Percentiles rank a stretch among this genome's conserved stretches.
Evolutionary conservation across 2,797 vertebrate genomes (phyloP).

Genomic region (Melanotaenia pygmaea): DNA sequence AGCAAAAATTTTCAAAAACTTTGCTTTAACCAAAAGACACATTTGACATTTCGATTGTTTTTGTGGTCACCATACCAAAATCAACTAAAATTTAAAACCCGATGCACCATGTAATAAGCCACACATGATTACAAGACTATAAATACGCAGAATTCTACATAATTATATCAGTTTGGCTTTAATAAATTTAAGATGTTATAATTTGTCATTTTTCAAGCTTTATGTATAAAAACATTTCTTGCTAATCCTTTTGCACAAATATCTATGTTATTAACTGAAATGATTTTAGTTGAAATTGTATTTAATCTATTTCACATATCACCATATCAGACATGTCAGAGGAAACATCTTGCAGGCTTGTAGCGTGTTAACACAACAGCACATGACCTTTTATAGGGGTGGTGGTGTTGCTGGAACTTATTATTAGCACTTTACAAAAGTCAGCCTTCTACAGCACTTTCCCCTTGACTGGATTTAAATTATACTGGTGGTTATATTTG

Average conservation of each 20-base stretch:
- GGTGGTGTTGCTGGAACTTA: not conserved
- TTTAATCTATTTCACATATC: too few species aligned
- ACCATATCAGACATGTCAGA: too few species aligned
- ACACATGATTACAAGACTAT: not conserved
- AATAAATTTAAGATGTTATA: too few species aligned
- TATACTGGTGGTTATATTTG: not conserved
- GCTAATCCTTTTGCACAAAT: too few species aligned
- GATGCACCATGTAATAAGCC: not conserved
- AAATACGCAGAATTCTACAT: not conserved
- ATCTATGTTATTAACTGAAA: too few species aligned
- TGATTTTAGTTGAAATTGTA: too few species aligned
- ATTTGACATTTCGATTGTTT: not conserved
- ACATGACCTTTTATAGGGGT: constrained; percentile 5
- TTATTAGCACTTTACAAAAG: constrained; percentile 11
- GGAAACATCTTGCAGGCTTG: not conserved
- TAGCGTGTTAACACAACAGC: constrained; percentile 13
- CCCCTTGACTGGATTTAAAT: constrained; percentile 4
- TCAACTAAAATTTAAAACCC: not conserved
- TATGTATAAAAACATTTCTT: too few species aligned
- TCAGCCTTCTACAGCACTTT: not conserved
- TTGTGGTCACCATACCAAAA: not conserved
- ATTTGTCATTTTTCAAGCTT: too few species aligned
- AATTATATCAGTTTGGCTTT: too few species aligned
- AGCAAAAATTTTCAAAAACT: too few species aligned
- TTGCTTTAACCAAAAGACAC: not conserved